Percentiles rank a stretch among this genome's conserved stretches.
These are phyloP conservation scores for Sebastes jordani DNA, from an alignment of 2,797 vertebrate species.

Conservation along the genomic window DNA sequence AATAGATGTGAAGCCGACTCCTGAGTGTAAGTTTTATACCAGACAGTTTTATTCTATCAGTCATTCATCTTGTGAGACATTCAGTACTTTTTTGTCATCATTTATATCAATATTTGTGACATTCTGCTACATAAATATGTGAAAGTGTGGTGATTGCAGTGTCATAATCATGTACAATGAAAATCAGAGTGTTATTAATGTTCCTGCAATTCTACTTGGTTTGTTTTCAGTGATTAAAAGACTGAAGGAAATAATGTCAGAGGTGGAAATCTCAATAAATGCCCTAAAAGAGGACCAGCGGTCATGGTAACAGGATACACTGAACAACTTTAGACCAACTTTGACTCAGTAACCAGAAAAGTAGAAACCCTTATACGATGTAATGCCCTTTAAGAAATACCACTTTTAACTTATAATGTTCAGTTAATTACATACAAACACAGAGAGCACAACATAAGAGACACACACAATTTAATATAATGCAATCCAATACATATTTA, in stretches of 20 bases:
- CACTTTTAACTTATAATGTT: neutral
- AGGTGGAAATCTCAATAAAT: slow-evolving; percentile 88
- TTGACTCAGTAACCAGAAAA: neutral
- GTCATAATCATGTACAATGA: neutral
- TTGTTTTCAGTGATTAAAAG: slow-evolving; percentile 86
- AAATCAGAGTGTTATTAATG: neutral
- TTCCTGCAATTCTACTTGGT: slow-evolving; percentile 15
- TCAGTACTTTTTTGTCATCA: neutral
- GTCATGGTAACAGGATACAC: slow-evolving; percentile 77
- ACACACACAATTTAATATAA: neutral
- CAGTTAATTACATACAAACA: neutral
- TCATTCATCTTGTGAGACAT: neutral
- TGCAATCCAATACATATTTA: neutral
- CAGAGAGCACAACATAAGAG: no score
- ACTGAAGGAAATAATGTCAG: slow-evolving; percentile 90
- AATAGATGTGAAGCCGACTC: slow-evolving; percentile 86
- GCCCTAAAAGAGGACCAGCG: slow-evolving; percentile 89
- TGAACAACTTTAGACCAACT: neutral
- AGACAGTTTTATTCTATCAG: neutral
- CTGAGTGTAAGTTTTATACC: slow-evolving; percentile 83
- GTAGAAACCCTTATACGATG: neutral
- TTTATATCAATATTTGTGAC: neutral
- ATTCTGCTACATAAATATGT: neutral
- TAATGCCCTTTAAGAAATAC: neutral
- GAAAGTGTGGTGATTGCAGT: neutral